These are phyloP conservation scores for Triplophysa siluroides DNA, from an alignment of 2,113 vertebrate species.

Conservation along the genomic window DNA sequence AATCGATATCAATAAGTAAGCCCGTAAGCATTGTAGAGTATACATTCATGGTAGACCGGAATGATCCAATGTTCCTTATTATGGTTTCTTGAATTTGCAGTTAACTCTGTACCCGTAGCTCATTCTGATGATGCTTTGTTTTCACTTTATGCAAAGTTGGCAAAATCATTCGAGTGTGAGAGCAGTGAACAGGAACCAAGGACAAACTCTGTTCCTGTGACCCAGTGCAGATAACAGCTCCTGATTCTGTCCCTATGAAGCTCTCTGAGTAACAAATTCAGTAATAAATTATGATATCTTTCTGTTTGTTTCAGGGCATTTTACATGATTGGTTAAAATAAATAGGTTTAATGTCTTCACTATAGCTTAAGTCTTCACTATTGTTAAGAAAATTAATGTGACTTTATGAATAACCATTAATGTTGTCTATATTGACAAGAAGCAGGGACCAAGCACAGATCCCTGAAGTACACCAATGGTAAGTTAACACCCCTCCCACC, in stretches of 20 bases:
- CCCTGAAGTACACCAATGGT: no score
- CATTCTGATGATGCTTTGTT: slow-evolving; percentile 39
- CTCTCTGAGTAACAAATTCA: background rate
- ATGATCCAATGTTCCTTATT: background rate
- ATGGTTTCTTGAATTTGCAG: background rate
- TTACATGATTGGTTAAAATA: no score
- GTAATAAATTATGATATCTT: no score
- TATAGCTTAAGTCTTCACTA: no score
- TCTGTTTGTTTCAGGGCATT: no score
- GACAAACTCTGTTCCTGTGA: slow-evolving; percentile 15
- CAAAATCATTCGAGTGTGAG: slow-evolving; percentile 36
- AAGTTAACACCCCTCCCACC: no score
- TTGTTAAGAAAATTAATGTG: no score
- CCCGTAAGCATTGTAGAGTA: background rate
- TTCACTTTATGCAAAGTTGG: slow-evolving; percentile 18
- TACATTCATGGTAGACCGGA: background rate
- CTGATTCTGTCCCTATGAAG: background rate
- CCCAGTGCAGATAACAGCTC: background rate
- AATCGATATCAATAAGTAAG: background rate
- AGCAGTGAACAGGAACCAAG: slow-evolving; percentile 26
- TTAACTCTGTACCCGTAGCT: slow-evolving; percentile 9
- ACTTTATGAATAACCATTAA: no score
- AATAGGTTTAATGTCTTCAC: no score
- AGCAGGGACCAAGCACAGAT: no score
- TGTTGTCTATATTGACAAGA: no score